Conservation (phyloP, 2,113 vertebrate genomes). For the Lepus americanus region DNA sequence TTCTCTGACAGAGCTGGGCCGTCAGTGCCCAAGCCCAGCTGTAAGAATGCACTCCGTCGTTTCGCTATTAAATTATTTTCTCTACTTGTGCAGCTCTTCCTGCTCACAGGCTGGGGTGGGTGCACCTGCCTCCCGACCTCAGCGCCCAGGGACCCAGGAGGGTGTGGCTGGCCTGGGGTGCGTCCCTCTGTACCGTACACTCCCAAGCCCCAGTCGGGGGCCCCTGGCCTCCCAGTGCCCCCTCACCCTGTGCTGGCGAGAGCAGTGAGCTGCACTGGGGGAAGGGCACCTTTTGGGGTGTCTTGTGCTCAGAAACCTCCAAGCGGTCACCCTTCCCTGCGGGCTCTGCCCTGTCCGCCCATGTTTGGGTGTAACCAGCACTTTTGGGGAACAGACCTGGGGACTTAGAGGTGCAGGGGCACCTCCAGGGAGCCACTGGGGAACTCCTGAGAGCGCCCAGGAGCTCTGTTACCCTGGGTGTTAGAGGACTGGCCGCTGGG, state of each 20-base stretch:
- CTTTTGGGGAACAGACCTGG: not conserved
- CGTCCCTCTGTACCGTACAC: too few relatives aligned
- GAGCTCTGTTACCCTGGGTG: too few relatives aligned
- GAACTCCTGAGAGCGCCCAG: not conserved
- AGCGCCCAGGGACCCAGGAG: not conserved
- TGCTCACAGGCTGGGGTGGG: not conserved
- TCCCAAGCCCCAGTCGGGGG: not conserved
- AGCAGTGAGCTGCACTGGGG: not conserved
- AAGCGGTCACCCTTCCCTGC: not conserved
- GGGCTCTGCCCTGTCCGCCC: not conserved
- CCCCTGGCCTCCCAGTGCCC: fast-evolving
- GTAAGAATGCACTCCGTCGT: slow-evolving; percentile 48
- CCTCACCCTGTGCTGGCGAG: not conserved
- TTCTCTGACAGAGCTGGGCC: too few relatives aligned
- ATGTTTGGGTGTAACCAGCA: not conserved
- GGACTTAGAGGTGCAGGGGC: not conserved
- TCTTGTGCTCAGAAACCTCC: not conserved
- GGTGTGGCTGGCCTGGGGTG: not conserved
- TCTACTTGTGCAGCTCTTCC: slow-evolving; percentile 43
- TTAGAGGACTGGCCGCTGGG: not conserved
- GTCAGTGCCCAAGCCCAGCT: not conserved
- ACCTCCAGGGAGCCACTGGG: not conserved
- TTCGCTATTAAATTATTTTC: slow-evolving; percentile 84
- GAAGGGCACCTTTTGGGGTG: not conserved
- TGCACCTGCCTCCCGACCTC: not conserved